phyloP scores from a whole-genome alignment of 2,888 invertebrate species.

The Acronicta psi region DNA sequence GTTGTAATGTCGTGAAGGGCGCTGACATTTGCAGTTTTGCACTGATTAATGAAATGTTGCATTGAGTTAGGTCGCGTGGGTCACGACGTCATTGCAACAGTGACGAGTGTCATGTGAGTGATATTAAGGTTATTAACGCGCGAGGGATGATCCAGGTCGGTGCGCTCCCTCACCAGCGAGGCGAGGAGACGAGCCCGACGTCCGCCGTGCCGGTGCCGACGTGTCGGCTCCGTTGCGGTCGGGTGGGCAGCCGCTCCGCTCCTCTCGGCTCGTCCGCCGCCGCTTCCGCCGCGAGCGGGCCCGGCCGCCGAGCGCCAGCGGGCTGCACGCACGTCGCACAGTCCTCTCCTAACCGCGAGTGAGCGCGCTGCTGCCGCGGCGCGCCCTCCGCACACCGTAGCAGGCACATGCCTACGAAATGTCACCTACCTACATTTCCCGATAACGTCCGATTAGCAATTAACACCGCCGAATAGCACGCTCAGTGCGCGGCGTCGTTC shows the following conservation, averaged over 20 bases:
- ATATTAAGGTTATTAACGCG: slow-evolving; percentile 66
- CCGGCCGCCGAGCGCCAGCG: slow-evolving; percentile 53
- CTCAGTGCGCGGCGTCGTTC: slow-evolving; percentile 70
- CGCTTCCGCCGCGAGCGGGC: slow-evolving; percentile 63
- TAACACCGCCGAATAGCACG: slow-evolving; percentile 78
- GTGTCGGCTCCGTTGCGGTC: slow-evolving; percentile 58
- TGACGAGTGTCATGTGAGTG: slow-evolving; percentile 35
- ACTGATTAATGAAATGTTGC: slow-evolving; percentile 48
- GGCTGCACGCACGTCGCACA: slow-evolving; percentile 82
- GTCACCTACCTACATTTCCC: slow-evolving; percentile 79
- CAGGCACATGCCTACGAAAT: slow-evolving; percentile 83
- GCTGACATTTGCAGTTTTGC: slow-evolving; percentile 56
- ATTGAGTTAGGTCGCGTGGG: slow-evolving; percentile 45
- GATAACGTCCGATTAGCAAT: slow-evolving; percentile 80
- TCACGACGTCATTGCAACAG: slow-evolving; percentile 18
- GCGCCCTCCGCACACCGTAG: slow-evolving; percentile 73
- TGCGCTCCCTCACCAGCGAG: slow-evolving; percentile 71
- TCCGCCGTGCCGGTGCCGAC: slow-evolving; percentile 20
- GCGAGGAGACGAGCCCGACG: slow-evolving; percentile 57
- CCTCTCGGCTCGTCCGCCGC: slow-evolving; percentile 44
- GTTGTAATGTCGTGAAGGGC: slow-evolving; percentile 50
- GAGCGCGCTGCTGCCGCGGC: slow-evolving; percentile 87
- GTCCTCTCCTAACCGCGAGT: slow-evolving; percentile 85
- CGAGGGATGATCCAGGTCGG: slow-evolving; percentile 82
- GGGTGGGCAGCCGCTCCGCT: slow-evolving; percentile 50